Evolutionary conservation across 2,888 invertebrate species (phyloP).

Genomic region (Patella ulyssiponensis): DNA sequence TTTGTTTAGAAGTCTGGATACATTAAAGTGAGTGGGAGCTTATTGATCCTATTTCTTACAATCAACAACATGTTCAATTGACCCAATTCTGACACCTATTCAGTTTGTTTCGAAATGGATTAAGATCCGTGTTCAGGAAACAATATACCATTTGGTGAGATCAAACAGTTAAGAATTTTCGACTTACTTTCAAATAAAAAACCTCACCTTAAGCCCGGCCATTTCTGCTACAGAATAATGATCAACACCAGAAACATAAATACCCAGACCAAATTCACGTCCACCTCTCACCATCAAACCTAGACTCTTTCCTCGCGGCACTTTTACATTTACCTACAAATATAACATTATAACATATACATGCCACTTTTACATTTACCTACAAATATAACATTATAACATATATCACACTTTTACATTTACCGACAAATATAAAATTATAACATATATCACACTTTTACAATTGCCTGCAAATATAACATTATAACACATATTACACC

Average conservation of each 20-base stretch:
- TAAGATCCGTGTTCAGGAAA: background rate
- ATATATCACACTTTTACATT: too few species aligned
- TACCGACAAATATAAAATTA: too few species aligned
- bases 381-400: too few species aligned
- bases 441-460: too few species aligned
- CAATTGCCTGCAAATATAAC: too few species aligned
- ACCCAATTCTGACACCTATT: background rate
- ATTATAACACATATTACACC: too few species aligned
- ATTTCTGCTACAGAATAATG: constrained; percentile 93
- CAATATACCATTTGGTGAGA: background rate
- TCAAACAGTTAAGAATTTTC: background rate
- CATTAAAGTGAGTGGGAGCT: too few species aligned
- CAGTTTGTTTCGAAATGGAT: background rate
- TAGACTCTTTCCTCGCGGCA: constrained; percentile 78
- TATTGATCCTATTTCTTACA: too few species aligned
- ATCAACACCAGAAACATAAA: constrained; percentile 96
- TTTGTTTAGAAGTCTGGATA: too few species aligned
- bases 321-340: constrained; percentile 68
- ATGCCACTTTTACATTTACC: too few species aligned
- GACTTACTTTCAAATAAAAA: background rate
- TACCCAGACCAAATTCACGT: constrained; percentile 93
- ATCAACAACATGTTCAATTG: too few species aligned
- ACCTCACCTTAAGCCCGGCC: constrained; percentile 78
- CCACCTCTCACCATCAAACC: constrained; percentile 96
- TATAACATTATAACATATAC: too few species aligned